These are phyloP conservation scores for Brienomyrus brachyistius DNA, from an alignment of 2,113 vertebrate genomes.

Conservation along the genomic window DNA sequence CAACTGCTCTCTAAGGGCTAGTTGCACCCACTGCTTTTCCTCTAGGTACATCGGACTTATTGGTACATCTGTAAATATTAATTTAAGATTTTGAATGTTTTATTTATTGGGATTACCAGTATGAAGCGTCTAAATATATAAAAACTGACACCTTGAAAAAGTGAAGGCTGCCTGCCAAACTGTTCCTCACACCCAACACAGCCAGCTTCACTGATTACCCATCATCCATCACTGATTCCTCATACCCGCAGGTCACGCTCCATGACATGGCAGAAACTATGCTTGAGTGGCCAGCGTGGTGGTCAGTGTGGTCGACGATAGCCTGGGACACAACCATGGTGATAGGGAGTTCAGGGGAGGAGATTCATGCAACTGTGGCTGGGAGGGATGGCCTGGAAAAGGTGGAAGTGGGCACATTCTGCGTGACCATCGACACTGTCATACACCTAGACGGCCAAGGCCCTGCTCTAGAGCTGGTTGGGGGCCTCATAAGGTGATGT, in stretches of 20 bases:
- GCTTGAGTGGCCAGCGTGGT: conserved; percentile 61
- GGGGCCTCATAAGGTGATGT: not conserved
- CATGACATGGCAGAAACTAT: not conserved
- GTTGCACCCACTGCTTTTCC: too few species aligned
- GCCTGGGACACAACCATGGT: conserved; percentile 55
- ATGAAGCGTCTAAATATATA: not conserved
- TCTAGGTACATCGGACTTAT: not conserved
- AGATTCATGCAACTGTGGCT: conserved; percentile 61
- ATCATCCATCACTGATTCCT: not conserved
- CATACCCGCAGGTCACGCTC: not conserved
- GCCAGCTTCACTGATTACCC: not conserved
- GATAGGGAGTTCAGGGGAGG: conserved; percentile 67
- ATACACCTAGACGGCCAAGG: conserved; percentile 76
- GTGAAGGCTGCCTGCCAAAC: not conserved
- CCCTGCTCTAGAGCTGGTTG: conserved; percentile 50
- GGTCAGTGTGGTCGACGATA: conserved; percentile 65
- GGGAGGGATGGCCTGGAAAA: conserved; percentile 57
- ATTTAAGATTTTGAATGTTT: not conserved
- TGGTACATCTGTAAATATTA: not conserved
- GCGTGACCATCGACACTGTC: conserved; percentile 70
- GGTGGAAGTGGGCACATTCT: conserved; percentile 50
- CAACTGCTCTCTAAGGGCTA: not conserved
- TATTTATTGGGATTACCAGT: not conserved
- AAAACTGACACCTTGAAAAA: not conserved
- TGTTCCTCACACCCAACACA: not conserved